Evolutionary conservation across 2,113 vertebrate genomes (phyloP).

Genomic region (Suncus etruscus): DNA sequence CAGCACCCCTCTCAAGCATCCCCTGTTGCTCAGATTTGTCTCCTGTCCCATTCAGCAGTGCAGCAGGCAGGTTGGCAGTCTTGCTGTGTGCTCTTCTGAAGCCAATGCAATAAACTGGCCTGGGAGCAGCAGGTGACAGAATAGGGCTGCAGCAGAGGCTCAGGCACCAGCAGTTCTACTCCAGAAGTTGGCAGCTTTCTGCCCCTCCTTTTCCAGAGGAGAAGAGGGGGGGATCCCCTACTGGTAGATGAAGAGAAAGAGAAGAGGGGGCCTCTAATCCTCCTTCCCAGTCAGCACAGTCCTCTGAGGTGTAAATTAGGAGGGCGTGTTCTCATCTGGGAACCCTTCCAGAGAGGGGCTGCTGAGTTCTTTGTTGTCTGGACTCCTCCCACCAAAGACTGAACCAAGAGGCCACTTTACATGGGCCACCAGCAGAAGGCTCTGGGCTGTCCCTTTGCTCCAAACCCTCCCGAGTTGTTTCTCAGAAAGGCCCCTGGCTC

Average conservation of each 20-base stretch:
- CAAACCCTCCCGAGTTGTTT: background rate
- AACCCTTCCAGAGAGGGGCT: slow-evolving; percentile 51
- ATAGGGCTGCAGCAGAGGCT: background rate
- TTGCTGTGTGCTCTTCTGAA: background rate
- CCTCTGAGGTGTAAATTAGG: slow-evolving; percentile 75
- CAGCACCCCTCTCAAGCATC: too few relatives aligned
- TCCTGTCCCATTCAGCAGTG: too few relatives aligned
- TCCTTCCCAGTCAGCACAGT: slow-evolving; percentile 1
- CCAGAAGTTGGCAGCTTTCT: background rate
- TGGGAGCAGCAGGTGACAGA: background rate
- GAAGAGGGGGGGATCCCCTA: background rate
- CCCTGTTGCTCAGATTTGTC: too few relatives aligned
- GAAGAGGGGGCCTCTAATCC: slow-evolving; percentile 24
- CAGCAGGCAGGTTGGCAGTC: too few relatives aligned
- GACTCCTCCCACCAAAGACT: slow-evolving; percentile 41
- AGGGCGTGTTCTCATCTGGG: slow-evolving; percentile 61
- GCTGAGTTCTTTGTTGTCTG: slow-evolving; percentile 49
- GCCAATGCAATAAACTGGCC: background rate
- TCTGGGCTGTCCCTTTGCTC: background rate
- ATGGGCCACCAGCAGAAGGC: background rate
- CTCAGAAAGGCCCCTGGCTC: background rate
- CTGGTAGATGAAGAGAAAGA: slow-evolving; percentile 48
- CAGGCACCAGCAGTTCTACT: background rate
- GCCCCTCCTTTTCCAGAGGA: slow-evolving; percentile 13
- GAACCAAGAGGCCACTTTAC: slow-evolving; percentile 57